Base-by-base conservation (phyloP, 2,113 vertebrate species). In the Gallinago jamesoni region DNA sequence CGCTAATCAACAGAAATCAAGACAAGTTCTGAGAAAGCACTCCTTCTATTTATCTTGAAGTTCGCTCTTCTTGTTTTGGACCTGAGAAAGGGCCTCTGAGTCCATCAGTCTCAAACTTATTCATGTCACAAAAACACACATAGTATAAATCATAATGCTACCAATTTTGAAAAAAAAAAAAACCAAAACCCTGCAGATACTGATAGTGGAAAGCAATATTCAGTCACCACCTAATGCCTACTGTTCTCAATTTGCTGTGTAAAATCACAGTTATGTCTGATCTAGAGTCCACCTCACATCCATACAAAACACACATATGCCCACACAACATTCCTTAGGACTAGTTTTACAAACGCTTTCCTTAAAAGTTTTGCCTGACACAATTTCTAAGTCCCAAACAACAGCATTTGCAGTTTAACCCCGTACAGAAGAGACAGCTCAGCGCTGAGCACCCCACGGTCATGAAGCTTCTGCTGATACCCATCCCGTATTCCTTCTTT, bases 401-500 rank as follows among this genome's bases (percentile, higher is more conserved):
- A 25, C 20, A 69, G 39, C 27, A 55, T 35, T 72, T 73, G 55
- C 31, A 82, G 35, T 87, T 23, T 9, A 84, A 30, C 39, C 47
- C 35, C 24, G 67, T 41, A 35, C 10, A 72, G 23, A 41, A 62
- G 31, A 47, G 53, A 84, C 28, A 31, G 45, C 35, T 47, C 43
- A 81, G 43, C 39, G 55, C 59, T 19, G 39, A 74, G n/a, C 25
- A 94, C 64, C 30, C 28, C 25, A 43, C 35, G 79, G 33, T 56
- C 66, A 48, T 2, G 35, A 89, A 87, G 31, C 50, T 87, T 48
- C 74, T 89, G 27, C 73, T 73, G 87, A 84, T 53, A 62, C 2
- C 70, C 66, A 81, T 41, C 69, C 86, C 47, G 27, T 96, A 94
- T 90, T 87, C 62, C 76, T 63, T 80, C 87, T 91, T 96, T 96